Evolutionary conservation across 2,888 invertebrate genomes (phyloP).

Genomic region (Caenorhabditis sp.): DNA sequence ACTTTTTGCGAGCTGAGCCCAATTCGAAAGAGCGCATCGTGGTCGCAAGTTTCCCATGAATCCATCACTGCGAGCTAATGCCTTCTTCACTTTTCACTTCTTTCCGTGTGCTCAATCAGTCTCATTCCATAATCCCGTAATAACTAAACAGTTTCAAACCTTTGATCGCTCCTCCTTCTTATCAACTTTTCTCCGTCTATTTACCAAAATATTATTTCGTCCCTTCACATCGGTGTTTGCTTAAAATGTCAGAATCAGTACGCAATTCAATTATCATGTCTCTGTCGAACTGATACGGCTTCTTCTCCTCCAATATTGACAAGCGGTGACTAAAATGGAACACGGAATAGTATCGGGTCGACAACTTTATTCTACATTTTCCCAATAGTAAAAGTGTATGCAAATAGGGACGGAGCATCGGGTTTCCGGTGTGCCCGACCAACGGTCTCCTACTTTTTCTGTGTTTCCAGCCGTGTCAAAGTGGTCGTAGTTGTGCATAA

Average conservation of each 20-base stretch:
- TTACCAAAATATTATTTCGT: conserved; percentile 13
- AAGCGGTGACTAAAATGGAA: conserved; percentile 12
- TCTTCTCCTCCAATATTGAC: conserved; percentile 1
- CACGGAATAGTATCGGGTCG: conserved; percentile 6
- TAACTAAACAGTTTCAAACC: neutral
- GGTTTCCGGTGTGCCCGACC: too few species aligned
- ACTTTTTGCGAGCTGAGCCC: too few species aligned
- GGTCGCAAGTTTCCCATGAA: too few species aligned
- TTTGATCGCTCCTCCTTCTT: conserved; percentile 8
- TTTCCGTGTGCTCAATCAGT: too few species aligned
- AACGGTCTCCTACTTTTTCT: neutral
- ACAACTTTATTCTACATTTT: conserved; percentile 14
- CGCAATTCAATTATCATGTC: conserved; percentile 4
- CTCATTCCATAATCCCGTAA: conserved; percentile 7
- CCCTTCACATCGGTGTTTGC: neutral
- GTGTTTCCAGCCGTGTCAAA: conserved; percentile 9
- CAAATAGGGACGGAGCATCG: conserved; percentile 35
- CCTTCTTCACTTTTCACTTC: neutral
- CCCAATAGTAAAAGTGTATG: conserved; percentile 31
- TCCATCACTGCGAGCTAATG: too few species aligned
- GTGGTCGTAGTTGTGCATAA: conserved; percentile 24
- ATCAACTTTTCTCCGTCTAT: too few species aligned
- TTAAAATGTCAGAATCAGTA: conserved; percentile 2
- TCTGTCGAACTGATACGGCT: too few species aligned
- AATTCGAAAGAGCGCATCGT: too few species aligned